Base-by-base conservation (phyloP, 2,797 vertebrate species). In the Poeciliopsis gracilis region DNA sequence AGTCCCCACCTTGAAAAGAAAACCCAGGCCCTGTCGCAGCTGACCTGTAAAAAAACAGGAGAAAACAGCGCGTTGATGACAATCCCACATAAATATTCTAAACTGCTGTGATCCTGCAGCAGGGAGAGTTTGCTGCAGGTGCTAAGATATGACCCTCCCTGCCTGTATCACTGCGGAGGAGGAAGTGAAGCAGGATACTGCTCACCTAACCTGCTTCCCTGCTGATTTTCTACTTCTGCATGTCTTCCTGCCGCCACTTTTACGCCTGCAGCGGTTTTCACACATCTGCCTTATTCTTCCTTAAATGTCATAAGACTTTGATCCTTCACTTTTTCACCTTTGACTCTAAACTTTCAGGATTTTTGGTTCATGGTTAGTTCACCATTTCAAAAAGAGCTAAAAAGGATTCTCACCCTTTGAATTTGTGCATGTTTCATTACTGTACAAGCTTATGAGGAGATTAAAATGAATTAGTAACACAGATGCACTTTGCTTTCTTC, bases 131-230 rank as follows among this genome's bases (percentile, higher is more conserved):
- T 45, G 85, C 77, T 82, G 2, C 25, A 87, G 86, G 82, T 84
- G 77, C 76, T 90, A 87, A 88, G 83, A 91, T 87, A 78, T 18
- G 87, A 77, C 84, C 86, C 89, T 84, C 77, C 84, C 73, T 82
- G 87, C 89, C 74, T 82, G 71, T 86, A 87, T 88, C 76, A 49
- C 72, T 85, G 66, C 74, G 28, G 47, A 16, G 76, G 76, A 90
- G 89, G 87, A 91, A 90, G 86, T 30, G 20, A 49, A 81, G 76
- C 71, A 73, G 87, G 75, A 75, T 69, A 77, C 85, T 71, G 70
- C 77, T 82, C 75, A 83, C 84, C 67, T 82, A 84, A 84, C 63
- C 61, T 6, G 78, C 18, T 79, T 81, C 84, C 87, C 86, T 83
- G 86, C 86, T 85, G 89, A 69, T 81, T 85, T 82, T 88, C 83